Percentiles rank a stretch among this genome's conserved stretches.
Evolutionary conservation across 2,797 vertebrate species (phyloP).

Genomic region (Calcarius lapponicus): DNA sequence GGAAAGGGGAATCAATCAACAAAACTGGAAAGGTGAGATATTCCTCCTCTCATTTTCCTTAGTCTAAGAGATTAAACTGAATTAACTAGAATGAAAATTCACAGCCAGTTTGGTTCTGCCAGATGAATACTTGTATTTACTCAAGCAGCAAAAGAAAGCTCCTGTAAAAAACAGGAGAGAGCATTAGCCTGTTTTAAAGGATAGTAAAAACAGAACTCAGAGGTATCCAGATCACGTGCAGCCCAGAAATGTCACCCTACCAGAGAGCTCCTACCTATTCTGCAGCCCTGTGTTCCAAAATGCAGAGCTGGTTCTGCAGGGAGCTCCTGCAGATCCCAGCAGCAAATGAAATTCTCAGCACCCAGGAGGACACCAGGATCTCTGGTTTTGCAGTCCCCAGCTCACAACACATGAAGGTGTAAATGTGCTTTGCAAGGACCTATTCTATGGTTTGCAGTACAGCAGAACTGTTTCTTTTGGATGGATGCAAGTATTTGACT

Average conservation of each 20-base stretch:
- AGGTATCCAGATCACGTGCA: background rate
- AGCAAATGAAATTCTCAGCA: background rate
- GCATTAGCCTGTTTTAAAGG: slow-evolving; percentile 25
- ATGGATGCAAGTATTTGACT: background rate
- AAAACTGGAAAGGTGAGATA: too few relatives aligned
- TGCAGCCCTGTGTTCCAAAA: background rate
- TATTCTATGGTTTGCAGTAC: background rate
- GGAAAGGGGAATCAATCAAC: too few relatives aligned
- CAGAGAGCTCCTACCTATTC: background rate
- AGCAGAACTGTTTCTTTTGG: background rate
- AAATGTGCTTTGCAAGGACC: background rate
- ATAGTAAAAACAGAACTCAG: slow-evolving; percentile 22
- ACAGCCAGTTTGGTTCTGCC: too few relatives aligned
- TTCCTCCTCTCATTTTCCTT: too few relatives aligned
- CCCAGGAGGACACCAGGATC: background rate
- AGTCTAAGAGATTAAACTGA: too few relatives aligned
- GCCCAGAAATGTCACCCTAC: background rate
- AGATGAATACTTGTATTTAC: too few relatives aligned
- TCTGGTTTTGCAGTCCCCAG: background rate
- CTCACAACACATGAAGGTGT: accelerated
- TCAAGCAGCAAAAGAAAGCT: too few relatives aligned
- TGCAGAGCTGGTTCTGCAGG: background rate
- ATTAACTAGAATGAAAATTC: too few relatives aligned
- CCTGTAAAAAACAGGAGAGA: background rate
- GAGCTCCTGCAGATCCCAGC: background rate